Base-by-base conservation (phyloP, 1,140 invertebrate genomes). In the Mamestra configurata region DNA sequence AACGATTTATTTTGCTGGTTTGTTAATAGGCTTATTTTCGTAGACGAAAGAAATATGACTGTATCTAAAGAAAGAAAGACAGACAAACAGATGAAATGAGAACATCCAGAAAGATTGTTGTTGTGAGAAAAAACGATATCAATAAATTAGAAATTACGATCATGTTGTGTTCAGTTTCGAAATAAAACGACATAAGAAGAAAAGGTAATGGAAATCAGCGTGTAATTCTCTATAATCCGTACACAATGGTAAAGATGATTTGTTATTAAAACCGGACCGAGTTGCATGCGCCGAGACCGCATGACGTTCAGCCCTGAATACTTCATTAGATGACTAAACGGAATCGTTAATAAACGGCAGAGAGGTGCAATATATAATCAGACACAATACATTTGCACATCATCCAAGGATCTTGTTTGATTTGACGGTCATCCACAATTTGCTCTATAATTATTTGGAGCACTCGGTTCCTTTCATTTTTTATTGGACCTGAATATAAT, bases 291-390 rank as follows among this genome's bases (percentile, higher is more conserved):
- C 15, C 61, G 55, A 77, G 83, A 79, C 46, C 84, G 61, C 82
- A 79, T 76, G 79, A 85, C 79, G 84, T 86, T 85, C 85, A 80
- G 76, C 77, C 79, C 84, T 92, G 91, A 92, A 93, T 93, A 89
- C 90, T 92, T 93, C 90, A 93, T 93, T 90, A 93, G 89, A 88
- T 93, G 91, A 93, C 90, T 90, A 81, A 86, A 88, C 90, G 87
- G 70, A 90, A 87, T 79, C 85, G 86, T 84, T 88, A 88, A 89
- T 91, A 90, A 88, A 88, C 79, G 86, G 79, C 72, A 79, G 79
- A 80, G 81, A 77, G 79, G 75, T 84, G 84, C 86, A 85, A 87
- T 70, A 70, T 70, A 70, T 84, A 85, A 86, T 84, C 78, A 82
- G 59, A 59, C 55, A 86, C 82, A 84, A 84, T 82, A 72, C 80